Evolutionary conservation across 2,888 invertebrate species (phyloP).

Genomic region (Clivina fossor): DNA sequence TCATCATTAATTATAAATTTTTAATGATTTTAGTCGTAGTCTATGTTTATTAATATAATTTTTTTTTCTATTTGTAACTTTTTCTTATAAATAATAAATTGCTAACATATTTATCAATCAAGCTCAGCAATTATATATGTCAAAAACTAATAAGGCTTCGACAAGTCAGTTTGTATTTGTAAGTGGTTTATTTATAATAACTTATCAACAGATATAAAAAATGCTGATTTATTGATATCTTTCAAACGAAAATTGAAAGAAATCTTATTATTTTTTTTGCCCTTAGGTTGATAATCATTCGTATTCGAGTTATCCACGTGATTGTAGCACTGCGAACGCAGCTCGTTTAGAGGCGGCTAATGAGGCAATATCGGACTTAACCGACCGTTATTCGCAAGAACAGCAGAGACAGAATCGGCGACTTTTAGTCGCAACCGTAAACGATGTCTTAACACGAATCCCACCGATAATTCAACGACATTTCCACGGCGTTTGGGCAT

Average conservation of each 20-base stretch:
- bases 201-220: too few species aligned
- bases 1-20: too few species aligned
- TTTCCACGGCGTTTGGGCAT: conserved; percentile 55
- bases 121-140: too few species aligned
- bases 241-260: too few species aligned
- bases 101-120: too few species aligned
- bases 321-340: conserved; percentile 48
- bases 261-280: not conserved
- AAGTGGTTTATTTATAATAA: not conserved
- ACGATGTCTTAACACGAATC: conserved; percentile 49
- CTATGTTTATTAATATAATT: too few species aligned
- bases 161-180: too few species aligned
- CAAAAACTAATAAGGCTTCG: too few species aligned
- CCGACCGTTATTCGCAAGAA: conserved; percentile 44
- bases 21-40: too few species aligned
- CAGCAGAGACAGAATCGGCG: conserved; percentile 39
- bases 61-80: too few species aligned
- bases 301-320: conserved; percentile 54
- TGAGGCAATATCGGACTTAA: conserved; percentile 50
- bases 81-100: too few species aligned
- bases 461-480: conserved; percentile 53
- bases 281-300: conserved; percentile 48
- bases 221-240: too few species aligned
- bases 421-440: conserved; percentile 44
- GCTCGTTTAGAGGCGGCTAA: conserved; percentile 53